These are phyloP conservation scores for Drosophila neutralis DNA, from an alignment of 2,888 invertebrate species.

Conservation along the genomic window DNA sequence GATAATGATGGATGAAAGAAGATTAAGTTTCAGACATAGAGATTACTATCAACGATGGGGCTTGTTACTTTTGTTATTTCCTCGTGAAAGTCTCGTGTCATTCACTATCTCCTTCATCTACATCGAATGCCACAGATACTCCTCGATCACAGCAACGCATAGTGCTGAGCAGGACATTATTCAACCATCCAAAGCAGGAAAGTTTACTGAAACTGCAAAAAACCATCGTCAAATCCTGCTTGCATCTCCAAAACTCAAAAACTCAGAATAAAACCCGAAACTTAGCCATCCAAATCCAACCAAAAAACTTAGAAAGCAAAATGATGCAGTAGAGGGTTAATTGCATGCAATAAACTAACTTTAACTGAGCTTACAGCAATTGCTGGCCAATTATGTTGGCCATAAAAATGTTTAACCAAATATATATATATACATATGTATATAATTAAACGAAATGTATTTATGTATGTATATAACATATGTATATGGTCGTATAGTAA, in stretches of 20 bases:
- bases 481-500: conserved; percentile 7
- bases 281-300: neutral
- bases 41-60: neutral
- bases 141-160: no score
- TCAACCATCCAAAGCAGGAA: neutral
- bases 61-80: neutral
- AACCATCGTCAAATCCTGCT: fast-evolving
- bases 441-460: conserved; percentile 3
- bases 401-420: conserved; percentile 47
- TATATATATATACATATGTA: neutral
- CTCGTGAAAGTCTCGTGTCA: neutral
- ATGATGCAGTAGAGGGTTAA: conserved; percentile 12
- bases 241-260: neutral
- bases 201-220: neutral
- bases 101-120: fast-evolving
- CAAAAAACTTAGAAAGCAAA: neutral
- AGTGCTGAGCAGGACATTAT: neutral
- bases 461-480: conserved; percentile 14
- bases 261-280: neutral
- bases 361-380: conserved; percentile 27
- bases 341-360: conserved; percentile 11
- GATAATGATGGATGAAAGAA: neutral
- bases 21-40: neutral
- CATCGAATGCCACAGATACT: neutral
- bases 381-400: conserved; percentile 27